Conservation (phyloP, 1,140 invertebrate species). For the Himalopsyche phryganea region DNA sequence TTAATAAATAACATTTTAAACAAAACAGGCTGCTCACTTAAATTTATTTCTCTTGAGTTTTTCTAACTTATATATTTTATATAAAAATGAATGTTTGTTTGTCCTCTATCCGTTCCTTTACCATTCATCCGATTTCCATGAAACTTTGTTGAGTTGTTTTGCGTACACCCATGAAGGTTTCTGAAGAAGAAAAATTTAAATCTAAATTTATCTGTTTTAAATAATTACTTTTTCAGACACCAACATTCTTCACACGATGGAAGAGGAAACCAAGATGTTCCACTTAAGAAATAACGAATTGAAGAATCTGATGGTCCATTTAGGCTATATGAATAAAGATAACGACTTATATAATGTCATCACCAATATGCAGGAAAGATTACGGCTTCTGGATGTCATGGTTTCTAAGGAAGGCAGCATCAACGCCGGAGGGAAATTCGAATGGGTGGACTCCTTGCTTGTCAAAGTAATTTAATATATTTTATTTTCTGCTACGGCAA, state of each 20-base stretch:
- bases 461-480: constrained; percentile 64
- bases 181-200: too few relatives aligned
- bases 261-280: constrained; percentile 55
- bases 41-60: too few relatives aligned
- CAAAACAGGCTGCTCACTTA: too few relatives aligned
- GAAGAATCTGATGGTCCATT: constrained; percentile 42
- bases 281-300: constrained; percentile 47
- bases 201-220: too few relatives aligned
- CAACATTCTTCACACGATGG: constrained; percentile 42
- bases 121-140: too few relatives aligned
- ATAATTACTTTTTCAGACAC: constrained; percentile 31
- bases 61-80: too few relatives aligned
- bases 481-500: constrained; percentile 6
- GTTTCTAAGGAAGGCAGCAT: constrained; percentile 58
- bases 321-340: constrained; percentile 5
- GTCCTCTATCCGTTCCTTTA: too few relatives aligned
- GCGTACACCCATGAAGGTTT: too few relatives aligned
- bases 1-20: too few relatives aligned
- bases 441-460: constrained; percentile 95
- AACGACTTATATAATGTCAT: constrained; percentile 29
- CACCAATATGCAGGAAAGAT: constrained; percentile 31
- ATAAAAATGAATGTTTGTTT: too few relatives aligned
- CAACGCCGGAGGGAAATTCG: constrained; percentile 84
- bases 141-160: too few relatives aligned
- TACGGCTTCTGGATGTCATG: constrained; percentile 40